Percentiles rank a stretch among this genome's conserved stretches.
Conservation (phyloP, 2,797 vertebrate genomes). For the Thripadectes ignobilis region DNA sequence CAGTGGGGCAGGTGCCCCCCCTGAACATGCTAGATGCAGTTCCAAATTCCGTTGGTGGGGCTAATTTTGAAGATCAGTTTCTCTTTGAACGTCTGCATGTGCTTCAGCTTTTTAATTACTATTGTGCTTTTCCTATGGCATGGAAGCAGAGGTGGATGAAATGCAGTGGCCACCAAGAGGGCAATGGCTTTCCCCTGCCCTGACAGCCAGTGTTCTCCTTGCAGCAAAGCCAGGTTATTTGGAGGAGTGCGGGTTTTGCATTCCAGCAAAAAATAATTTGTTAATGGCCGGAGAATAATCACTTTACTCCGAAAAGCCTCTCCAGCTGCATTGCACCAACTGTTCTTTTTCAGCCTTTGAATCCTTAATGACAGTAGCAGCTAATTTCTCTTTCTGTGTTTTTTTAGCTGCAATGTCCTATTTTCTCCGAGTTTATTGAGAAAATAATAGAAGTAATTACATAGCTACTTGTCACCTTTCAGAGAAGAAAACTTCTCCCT, state of each 20-base stretch:
- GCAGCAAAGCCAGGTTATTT: constrained; percentile 67
- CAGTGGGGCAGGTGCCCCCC: rapidly evolving
- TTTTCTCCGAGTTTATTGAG: constrained; percentile 52
- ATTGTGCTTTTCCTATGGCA: not conserved
- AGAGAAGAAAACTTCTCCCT: constrained; percentile 35
- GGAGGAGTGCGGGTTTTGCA: constrained; percentile 63
- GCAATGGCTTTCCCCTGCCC: not conserved
- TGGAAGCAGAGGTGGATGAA: not conserved
- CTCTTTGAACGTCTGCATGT: not conserved
- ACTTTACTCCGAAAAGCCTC: constrained; percentile 69
- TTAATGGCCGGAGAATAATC: constrained; percentile 77
- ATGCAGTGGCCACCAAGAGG: not conserved
- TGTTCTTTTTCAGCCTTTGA: constrained; percentile 73
- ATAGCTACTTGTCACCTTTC: constrained; percentile 62
- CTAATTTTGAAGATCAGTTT: not conserved
- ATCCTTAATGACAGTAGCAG: constrained; percentile 68
- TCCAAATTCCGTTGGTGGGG: not conserved
- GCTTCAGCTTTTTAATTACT: not conserved
- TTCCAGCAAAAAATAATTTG: constrained; percentile 73
- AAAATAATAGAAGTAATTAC: constrained; percentile 64
- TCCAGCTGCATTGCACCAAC: constrained; percentile 76
- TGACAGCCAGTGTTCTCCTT: not conserved
- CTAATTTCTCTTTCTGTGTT: constrained; percentile 56
- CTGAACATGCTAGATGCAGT: not conserved
- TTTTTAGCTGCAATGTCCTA: constrained; percentile 41